Base-by-base conservation (phyloP, 2,113 vertebrate species). In the Macquaria australasica region DNA sequence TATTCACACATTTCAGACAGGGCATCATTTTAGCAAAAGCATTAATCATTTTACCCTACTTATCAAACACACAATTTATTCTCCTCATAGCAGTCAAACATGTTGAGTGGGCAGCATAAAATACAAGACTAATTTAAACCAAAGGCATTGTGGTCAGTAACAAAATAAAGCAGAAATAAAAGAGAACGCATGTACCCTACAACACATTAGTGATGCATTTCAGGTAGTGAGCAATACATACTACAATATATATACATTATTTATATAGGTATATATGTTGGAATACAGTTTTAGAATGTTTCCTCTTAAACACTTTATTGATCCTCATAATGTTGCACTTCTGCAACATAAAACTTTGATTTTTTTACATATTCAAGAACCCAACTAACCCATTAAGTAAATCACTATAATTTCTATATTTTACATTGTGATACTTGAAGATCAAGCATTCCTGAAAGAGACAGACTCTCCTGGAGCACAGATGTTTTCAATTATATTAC, bases 61-160 rank as follows among this genome's bases (percentile, higher is more conserved):
- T 59, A 84, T 82, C 21, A 85, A 82, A 88, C 73, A 81, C 48
- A 51, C 48, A 41, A 70, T 77, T 66, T 43, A 80, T 68, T 73
- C 39, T 82, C 45, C 77, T 77, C 21, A 63, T 25, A 77, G 69
- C 23, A 62, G 43, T 73, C 6, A 66, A 55, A 70, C 55, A 71
- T 70, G 53, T 82, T 81, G 28, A 39, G 50, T 64, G 31, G 74
- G 63, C 16, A 37, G 62, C n/a, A 63, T 77, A 31, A 78, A 82
- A 82, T 34, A 81, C 31, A 81, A 69, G 48, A 51, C 39, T 56
- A 76, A 63, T 75, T 48, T 53, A 51, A 89, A 86, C 55, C 25
- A 86, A 89, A 93, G 88, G 91, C 84, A 84, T 82, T 84, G 79
- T 85, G 81, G 82, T 84, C 51, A 16, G 59, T 62, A 75, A 78